Conservation (phyloP, 2,888 invertebrate species). For the Tryphoninae sp. region DNA sequence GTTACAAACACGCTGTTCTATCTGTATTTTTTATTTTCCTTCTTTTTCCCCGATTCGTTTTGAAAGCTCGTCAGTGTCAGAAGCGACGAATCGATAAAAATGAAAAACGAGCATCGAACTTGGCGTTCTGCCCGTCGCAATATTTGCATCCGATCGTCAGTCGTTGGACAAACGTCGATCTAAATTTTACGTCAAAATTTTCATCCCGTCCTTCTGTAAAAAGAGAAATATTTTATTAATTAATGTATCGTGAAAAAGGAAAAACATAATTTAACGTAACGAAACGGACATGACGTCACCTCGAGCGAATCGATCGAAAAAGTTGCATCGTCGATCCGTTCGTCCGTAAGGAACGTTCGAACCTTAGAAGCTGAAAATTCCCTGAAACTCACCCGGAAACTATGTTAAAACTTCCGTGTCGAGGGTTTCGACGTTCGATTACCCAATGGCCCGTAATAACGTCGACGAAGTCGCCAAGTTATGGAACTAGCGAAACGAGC, state of each 20-base stretch:
- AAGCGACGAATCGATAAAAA: not conserved
- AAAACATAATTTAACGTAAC: not conserved
- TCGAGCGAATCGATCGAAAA: not conserved
- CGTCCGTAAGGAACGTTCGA: not conserved
- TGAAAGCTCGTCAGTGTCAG: not conserved
- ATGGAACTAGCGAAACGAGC: slow-evolving; percentile 38
- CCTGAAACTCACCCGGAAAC: slow-evolving; percentile 15
- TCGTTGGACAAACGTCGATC: slow-evolving; percentile 33
- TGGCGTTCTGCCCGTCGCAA: not conserved
- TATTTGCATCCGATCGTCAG: not conserved
- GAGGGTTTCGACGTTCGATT: slow-evolving; percentile 39
- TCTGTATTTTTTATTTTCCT: not conserved
- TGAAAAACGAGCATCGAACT: slow-evolving; percentile 42
- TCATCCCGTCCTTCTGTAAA: not conserved
- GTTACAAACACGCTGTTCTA: slow-evolving; percentile 30
- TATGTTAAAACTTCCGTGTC: slow-evolving; percentile 47
- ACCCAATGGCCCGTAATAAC: slow-evolving; percentile 16
- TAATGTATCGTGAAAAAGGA: not conserved
- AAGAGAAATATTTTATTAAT: not conserved
- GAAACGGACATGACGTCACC: not conserved
- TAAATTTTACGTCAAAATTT: slow-evolving; percentile 42
- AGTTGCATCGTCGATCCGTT: not conserved
- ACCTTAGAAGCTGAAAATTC: not conserved
- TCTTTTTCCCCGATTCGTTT: not conserved
- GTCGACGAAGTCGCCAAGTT: slow-evolving; percentile 31